Evolutionary conservation across 2,113 vertebrate genomes (phyloP).

Genomic region (Tetrax tetrax): DNA sequence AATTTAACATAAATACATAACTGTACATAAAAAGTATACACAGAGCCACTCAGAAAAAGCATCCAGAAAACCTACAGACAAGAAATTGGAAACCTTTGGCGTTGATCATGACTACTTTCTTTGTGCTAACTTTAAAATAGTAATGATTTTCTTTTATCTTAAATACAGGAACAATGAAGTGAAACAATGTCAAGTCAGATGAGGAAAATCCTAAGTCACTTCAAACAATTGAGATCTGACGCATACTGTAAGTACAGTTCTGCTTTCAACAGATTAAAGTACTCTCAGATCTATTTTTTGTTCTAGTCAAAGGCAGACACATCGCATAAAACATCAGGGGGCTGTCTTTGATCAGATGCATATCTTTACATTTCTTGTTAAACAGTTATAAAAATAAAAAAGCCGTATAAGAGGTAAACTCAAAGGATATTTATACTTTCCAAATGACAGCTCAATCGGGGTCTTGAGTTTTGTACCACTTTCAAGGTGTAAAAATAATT

Average conservation of each 20-base stretch:
- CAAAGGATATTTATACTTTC: conserved; percentile 8
- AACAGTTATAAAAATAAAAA: conserved; percentile 51
- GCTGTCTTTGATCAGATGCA: conserved; percentile 52
- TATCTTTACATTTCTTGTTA: conserved; percentile 41
- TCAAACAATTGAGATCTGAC: conserved; percentile 44
- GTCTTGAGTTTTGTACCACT: not conserved
- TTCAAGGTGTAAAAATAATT: conserved; percentile 2
- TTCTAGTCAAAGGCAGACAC: conserved; percentile 42
- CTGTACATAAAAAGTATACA: not conserved
- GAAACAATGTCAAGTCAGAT: conserved; percentile 53
- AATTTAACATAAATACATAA: not conserved
- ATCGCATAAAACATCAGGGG: conserved; percentile 51
- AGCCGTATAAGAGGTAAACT: not conserved
- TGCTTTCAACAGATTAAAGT: conserved; percentile 62
- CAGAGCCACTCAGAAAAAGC: not conserved
- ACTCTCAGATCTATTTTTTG: conserved; percentile 66
- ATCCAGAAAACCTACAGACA: not conserved
- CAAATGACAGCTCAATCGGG: not conserved
- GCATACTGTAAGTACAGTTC: conserved; percentile 3
- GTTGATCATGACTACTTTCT: not conserved
- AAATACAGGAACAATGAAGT: conserved; percentile 16
- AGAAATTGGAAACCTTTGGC: not conserved
- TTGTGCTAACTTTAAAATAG: conserved; percentile 48
- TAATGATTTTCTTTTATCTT: conserved; percentile 41
- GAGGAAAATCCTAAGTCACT: conserved; percentile 7